These are phyloP conservation scores for Lepilemur ruficaudatus DNA, from an alignment of 2,797 vertebrate genomes.

Conservation along the genomic window DNA sequence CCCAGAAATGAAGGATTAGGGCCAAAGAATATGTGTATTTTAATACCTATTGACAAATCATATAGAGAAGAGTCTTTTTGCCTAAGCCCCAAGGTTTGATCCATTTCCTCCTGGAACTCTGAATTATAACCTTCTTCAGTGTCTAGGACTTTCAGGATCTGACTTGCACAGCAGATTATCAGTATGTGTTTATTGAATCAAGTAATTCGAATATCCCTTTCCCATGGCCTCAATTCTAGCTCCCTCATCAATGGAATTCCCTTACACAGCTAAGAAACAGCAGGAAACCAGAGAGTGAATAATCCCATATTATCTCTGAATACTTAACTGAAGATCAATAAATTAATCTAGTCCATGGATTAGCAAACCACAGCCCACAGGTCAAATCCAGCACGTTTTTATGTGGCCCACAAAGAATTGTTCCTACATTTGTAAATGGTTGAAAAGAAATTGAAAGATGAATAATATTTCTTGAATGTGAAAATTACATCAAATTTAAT, in stretches of 20 bases:
- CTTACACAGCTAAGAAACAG: neutral
- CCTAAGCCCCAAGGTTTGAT: neutral
- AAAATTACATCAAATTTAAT: conserved; percentile 10
- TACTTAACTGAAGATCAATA: neutral
- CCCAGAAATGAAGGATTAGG: neutral
- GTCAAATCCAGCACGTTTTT: neutral
- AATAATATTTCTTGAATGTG: conserved; percentile 19
- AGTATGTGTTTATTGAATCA: neutral
- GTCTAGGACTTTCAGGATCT: neutral
- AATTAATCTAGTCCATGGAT: neutral
- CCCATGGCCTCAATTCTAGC: neutral
- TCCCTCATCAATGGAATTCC: neutral
- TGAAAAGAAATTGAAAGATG: conserved; percentile 6
- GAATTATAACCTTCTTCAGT: neutral
- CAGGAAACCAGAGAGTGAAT: neutral
- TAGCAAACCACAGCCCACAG: neutral
- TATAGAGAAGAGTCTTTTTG: neutral
- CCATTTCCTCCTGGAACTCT: neutral
- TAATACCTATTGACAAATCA: neutral
- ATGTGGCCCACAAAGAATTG: neutral
- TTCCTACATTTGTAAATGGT: neutral
- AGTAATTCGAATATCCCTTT: neutral
- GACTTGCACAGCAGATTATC: neutral
- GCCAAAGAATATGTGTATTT: neutral
- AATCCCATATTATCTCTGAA: neutral